A percentile compares a stretch with the other conserved stretches of the same genome.
phyloP scores from a whole-genome alignment of 2,797 vertebrate genomes.

The Sebastes glaucus region DNA sequence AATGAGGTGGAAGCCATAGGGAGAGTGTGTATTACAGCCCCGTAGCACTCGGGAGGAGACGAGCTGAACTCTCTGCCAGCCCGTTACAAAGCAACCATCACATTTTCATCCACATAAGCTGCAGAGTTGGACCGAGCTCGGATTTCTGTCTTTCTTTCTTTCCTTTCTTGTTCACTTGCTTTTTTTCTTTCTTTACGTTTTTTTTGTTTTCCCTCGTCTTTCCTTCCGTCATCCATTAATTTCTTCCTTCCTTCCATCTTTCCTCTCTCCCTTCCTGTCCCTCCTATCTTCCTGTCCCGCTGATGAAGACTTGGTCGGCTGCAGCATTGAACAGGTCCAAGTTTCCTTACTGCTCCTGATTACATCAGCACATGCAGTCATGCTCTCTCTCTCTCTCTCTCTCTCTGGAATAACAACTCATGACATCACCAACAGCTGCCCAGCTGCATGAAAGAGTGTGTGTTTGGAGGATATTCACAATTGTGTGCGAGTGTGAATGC shows the following conservation, averaged over 20 bases:
- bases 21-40: constrained; percentile 26
- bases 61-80: neutral
- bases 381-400: constrained; percentile 23
- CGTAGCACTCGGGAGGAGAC: neutral
- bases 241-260: neutral
- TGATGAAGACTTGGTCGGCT: constrained; percentile 57
- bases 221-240: neutral
- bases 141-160: neutral
- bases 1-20: constrained; percentile 21
- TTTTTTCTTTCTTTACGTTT: neutral
- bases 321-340: constrained; percentile 69
- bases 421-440: constrained; percentile 85
- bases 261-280: neutral
- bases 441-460: constrained; percentile 69
- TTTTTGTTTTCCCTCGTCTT: neutral
- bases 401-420: constrained; percentile 73
- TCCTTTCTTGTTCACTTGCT: neutral
- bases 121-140: neutral
- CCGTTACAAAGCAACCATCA: constrained; percentile 43
- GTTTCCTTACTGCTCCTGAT: constrained; percentile 74
- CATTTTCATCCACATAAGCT: constrained; percentile 54
- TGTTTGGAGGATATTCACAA: constrained; percentile 17
- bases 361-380: constrained; percentile 80
- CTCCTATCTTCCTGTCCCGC: constrained; percentile 8
- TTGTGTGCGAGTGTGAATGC: neutral